Evolutionary conservation across 2,888 invertebrate genomes (phyloP).

Genomic region (Luperina nickerlii): DNA sequence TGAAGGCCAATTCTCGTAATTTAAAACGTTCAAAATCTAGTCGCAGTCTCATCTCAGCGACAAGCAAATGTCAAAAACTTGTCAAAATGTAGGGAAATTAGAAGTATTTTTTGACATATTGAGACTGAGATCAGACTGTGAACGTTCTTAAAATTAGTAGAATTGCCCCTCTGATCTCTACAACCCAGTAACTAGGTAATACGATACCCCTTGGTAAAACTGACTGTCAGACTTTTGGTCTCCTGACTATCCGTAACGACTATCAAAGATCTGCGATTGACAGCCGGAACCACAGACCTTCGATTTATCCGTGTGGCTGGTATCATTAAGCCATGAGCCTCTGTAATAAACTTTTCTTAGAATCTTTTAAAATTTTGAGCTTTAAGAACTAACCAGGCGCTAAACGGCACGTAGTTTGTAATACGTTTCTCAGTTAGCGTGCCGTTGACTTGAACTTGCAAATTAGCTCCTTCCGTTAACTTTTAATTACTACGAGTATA

Average conservation of each 20-base stretch:
- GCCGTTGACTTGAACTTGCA: slow-evolving; percentile 43
- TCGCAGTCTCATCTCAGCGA: too few species aligned
- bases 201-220: background rate
- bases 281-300: background rate
- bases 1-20: too few species aligned
- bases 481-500: slow-evolving; percentile 64
- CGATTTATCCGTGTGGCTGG: background rate
- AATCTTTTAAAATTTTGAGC: slow-evolving; percentile 3
- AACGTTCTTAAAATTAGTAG: too few species aligned
- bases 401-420: slow-evolving; percentile 34
- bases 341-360: background rate
- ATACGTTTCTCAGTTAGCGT: slow-evolving; percentile 48
- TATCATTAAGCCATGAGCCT: background rate
- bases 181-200: too few species aligned
- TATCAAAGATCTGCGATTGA: background rate
- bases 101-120: too few species aligned
- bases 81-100: too few species aligned
- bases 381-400: slow-evolving; percentile 19
- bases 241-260: background rate
- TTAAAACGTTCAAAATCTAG: too few species aligned
- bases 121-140: too few species aligned
- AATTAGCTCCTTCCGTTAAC: slow-evolving; percentile 63
- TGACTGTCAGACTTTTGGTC: too few species aligned
- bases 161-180: too few species aligned
- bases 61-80: too few species aligned